A percentile compares a stretch with the other conserved stretches of the same genome.
Conservation (phyloP, 2,113 vertebrate genomes). For the Perccottus glenii region DNA sequence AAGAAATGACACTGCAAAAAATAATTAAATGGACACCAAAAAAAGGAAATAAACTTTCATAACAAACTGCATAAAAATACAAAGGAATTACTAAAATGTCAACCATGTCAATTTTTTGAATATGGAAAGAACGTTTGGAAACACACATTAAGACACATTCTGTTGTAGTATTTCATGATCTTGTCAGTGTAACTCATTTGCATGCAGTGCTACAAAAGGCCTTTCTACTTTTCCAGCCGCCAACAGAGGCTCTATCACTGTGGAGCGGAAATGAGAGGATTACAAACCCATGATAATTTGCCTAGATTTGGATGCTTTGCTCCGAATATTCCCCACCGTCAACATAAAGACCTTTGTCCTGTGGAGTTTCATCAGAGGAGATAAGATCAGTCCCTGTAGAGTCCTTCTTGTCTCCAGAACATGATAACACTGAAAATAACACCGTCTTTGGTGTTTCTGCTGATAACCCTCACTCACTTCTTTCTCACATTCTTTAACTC, state of each 20-base stretch:
- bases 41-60: no score
- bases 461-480: background rate
- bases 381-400: no score
- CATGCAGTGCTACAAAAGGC: slow-evolving; percentile 21
- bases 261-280: slow-evolving; percentile 13
- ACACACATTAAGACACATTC: no score
- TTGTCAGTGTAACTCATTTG: slow-evolving; percentile 30
- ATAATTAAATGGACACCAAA: no score
- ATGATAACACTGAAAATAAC: slow-evolving; percentile 26
- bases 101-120: no score
- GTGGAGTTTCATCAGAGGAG: background rate
- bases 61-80: no score
- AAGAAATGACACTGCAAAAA: no score
- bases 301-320: slow-evolving; percentile 26
- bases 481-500: background rate
- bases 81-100: no score
- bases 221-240: slow-evolving; percentile 8
- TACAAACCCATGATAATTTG: slow-evolving; percentile 14
- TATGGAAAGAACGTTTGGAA: no score
- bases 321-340: background rate
- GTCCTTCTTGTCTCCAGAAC: background rate
- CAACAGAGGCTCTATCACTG: background rate
- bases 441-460: background rate
- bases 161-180: no score
- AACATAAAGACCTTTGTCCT: background rate